These are phyloP conservation scores for Cyclophora albipunctata DNA, from an alignment of 2,888 invertebrate species.

Conservation along the genomic window DNA sequence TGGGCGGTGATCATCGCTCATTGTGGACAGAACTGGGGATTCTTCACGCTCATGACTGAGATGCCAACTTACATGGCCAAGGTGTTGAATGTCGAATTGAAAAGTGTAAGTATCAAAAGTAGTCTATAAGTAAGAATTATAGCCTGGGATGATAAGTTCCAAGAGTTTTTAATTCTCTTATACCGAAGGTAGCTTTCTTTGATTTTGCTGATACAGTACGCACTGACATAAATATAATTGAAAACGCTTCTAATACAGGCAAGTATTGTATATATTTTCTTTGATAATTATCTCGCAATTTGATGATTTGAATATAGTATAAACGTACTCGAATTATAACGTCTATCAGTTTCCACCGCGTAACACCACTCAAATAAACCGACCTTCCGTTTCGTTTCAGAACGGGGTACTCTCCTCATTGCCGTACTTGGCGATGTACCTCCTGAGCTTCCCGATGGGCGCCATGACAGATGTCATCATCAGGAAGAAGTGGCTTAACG, in stretches of 20 bases:
- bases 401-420: conserved; percentile 81
- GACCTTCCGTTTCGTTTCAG: conserved; percentile 39
- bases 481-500: conserved; percentile 64
- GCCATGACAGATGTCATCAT: conserved; percentile 78
- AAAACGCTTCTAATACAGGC: too few species aligned
- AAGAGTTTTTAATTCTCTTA: background rate
- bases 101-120: conserved; percentile 53
- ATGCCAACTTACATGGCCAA: conserved; percentile 81
- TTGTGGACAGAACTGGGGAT: conserved; percentile 84
- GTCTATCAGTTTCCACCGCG: too few species aligned
- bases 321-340: too few species aligned
- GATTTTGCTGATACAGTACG: too few species aligned
- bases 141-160: background rate
- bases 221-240: too few species aligned
- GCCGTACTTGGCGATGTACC: conserved; percentile 84
- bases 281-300: too few species aligned
- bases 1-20: conserved; percentile 78
- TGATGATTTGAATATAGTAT: too few species aligned
- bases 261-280: too few species aligned
- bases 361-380: too few species aligned
- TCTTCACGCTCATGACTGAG: conserved; percentile 82
- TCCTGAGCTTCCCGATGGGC: conserved; percentile 82
- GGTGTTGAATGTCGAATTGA: conserved; percentile 76
- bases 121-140: too few species aligned
- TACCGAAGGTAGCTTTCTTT: background rate